Base-by-base conservation (phyloP, 2,113 vertebrate species). In the Phrynocephalus versicolor region DNA sequence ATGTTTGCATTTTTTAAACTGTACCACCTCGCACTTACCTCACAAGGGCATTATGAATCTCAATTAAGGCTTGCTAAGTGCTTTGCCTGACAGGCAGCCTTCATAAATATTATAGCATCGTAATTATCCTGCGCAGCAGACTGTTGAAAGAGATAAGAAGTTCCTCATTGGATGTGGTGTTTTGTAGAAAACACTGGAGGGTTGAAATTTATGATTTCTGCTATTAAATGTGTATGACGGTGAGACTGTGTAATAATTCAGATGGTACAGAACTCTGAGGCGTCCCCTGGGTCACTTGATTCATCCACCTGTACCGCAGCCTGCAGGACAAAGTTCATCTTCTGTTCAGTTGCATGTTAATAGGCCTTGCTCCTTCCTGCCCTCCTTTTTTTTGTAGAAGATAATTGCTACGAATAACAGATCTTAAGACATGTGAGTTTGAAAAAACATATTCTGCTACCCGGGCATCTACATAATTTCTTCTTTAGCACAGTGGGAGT, bases 221-320 rank as follows among this genome's bases (percentile, higher is more conserved):
- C 39, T 69, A 33, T 70, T 77, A 77, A 77, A 87, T 7, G 35
- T 55, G 72, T 78, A 51, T 21, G 39, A 39, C 30, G 67, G 73
- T 18, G 45, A 39, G 45, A 57, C 60, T 9, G 37, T 41, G 72
- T 39, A 69, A 86, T 67, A 57, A 82, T 39, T 25, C 13, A 15
- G 76, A 39, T 13, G 87, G 69, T 88, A 64, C 35, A 87, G 86
- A 87, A 88, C 86, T 8, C 30, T 73, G 25, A 64, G 30, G 55
- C 33, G 39, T 85, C 82, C 85, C 86, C 69, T 91, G 85, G 55
- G 85, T 89, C 77, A 64, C 81, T 88, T 90, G 73, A 87, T 85
- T 87, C 85, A 57, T 83, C 79, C 74, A 1, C 0, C 33, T 69
- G 27, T 73, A 39, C 41, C 69, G 60, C 45, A 74, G 85, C 81